A percentile compares a stretch with the other conserved stretches of the same genome.
These are phyloP conservation scores for Rutilus rutilus DNA, from an alignment of 2,113 vertebrate species.

Conservation along the genomic window DNA sequence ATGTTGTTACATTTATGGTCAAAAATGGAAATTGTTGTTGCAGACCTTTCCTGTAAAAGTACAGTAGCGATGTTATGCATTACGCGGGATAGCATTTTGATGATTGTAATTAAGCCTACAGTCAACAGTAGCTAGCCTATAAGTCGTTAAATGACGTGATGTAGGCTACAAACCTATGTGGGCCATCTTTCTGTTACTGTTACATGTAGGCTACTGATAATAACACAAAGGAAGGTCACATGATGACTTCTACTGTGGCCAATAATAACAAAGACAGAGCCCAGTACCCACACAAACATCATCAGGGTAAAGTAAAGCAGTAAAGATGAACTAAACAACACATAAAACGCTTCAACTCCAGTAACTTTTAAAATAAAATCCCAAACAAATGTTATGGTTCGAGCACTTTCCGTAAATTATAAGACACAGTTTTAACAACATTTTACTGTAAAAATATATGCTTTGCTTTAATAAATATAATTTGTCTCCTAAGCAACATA, in stretches of 20 bases:
- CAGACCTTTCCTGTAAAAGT: neutral
- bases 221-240: constrained; percentile 6
- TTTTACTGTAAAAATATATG: no score
- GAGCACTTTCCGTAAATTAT: neutral
- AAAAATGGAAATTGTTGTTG: neutral
- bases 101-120: neutral
- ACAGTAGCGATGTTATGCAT: neutral
- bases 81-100: neutral
- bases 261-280: constrained; percentile 2
- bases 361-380: neutral
- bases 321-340: neutral
- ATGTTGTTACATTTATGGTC: neutral
- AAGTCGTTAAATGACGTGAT: no score
- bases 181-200: neutral
- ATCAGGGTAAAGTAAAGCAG: constrained; percentile 3
- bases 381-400: neutral
- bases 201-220: neutral
- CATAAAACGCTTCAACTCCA: neutral
- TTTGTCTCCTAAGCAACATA: neutral
- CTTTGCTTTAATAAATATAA: neutral
- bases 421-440: neutral
- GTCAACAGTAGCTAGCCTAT: no score
- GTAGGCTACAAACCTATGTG: neutral
- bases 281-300: neutral
- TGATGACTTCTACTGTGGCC: neutral